Conservation (phyloP, 2,888 invertebrate species). For the Oscheius sp. region DNA sequence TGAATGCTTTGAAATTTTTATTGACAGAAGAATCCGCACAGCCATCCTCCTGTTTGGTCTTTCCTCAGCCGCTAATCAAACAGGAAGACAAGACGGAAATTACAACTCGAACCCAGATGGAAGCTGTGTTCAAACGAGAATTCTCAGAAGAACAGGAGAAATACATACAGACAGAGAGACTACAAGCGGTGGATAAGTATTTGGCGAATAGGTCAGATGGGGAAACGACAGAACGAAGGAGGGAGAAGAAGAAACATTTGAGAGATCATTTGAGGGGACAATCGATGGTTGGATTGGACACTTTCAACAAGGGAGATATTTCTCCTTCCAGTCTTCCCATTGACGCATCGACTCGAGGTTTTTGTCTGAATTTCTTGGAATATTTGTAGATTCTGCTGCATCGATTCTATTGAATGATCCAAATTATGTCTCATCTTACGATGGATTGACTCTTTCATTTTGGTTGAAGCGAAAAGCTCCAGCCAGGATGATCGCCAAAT, state of each 20-base stretch:
- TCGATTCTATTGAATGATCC: not conserved
- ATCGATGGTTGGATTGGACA: conserved; percentile 12
- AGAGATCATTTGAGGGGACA: conserved; percentile 20
- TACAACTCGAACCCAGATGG: not conserved
- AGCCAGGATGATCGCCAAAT: conserved; percentile 7
- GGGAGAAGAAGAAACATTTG: conserved; percentile 24
- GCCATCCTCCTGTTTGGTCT: conserved; percentile 13
- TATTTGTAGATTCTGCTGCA: not conserved
- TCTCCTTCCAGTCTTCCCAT: not conserved
- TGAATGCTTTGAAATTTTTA: not conserved
- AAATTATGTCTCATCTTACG: conserved; percentile 17
- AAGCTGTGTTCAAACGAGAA: not conserved
- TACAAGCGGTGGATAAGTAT: conserved; percentile 12
- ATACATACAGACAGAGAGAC: conserved; percentile 16
- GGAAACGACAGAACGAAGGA: conserved; percentile 17
- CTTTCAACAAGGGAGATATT: not conserved
- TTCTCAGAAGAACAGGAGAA: conserved; percentile 5
- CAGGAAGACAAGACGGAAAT: conserved; percentile 1
- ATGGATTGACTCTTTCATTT: conserved; percentile 28
- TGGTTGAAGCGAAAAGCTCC: conserved; percentile 24
- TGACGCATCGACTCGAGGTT: not conserved
- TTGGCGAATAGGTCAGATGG: conserved; percentile 25
- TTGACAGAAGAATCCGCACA: conserved; percentile 2
- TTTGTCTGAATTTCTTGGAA: not conserved
- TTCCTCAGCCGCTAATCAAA: conserved; percentile 23